A percentile compares a stretch with the other conserved stretches of the same genome.
Evolutionary conservation across 1,140 invertebrate genomes (phyloP).

Genomic region (Nylanderia fulva): DNA sequence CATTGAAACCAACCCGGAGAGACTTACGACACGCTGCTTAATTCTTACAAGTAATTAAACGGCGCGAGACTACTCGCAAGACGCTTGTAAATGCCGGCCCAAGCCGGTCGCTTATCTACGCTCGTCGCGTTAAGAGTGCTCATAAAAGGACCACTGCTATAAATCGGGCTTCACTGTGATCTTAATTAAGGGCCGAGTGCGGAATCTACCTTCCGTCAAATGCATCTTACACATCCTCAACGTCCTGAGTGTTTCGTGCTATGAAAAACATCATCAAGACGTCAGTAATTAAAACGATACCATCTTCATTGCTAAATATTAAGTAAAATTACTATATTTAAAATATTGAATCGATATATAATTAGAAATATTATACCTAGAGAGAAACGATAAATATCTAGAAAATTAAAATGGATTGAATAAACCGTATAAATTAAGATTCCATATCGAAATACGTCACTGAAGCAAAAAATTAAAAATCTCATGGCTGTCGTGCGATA

Average conservation of each 20-base stretch:
- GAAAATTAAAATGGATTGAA: background rate
- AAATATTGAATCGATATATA: constrained; percentile 2
- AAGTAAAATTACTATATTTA: background rate
- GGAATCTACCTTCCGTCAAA: constrained; percentile 23
- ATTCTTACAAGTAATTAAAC: constrained; percentile 67
- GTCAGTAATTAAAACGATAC: background rate
- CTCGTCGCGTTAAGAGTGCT: constrained; percentile 60
- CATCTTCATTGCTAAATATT: background rate
- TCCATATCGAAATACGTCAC: background rate
- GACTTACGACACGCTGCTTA: constrained; percentile 12
- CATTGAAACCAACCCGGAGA: background rate
- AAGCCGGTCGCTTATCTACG: constrained; percentile 62
- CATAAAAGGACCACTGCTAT: constrained; percentile 43
- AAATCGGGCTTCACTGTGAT: constrained; percentile 59
- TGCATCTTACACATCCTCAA: background rate
- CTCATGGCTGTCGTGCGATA: background rate
- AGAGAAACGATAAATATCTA: background rate
- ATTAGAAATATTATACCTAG: background rate
- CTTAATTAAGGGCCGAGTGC: constrained; percentile 67
- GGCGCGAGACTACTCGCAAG: constrained; percentile 65
- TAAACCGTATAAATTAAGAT: background rate
- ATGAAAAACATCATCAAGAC: background rate
- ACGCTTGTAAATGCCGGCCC: constrained; percentile 61
- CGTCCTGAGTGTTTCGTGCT: background rate
- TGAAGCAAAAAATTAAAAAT: background rate